Conservation (phyloP, 1,140 invertebrate species). For the Hycleus cichorii region DNA sequence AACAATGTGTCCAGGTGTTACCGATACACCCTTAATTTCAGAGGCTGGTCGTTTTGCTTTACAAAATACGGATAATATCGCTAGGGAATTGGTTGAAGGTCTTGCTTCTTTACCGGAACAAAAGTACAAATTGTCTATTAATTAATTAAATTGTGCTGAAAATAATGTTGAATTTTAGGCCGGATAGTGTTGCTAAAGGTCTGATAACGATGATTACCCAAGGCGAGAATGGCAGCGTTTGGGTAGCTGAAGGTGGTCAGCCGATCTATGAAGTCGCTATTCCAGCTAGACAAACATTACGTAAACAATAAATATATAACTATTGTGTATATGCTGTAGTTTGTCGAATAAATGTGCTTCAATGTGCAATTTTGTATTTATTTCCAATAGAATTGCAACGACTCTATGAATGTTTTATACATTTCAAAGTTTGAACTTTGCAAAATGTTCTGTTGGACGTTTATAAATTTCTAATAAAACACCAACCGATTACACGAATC, state of each 20-base stretch:
- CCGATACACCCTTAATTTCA: slow-evolving; percentile 34
- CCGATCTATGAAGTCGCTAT: slow-evolving; percentile 47
- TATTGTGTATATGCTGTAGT: no score
- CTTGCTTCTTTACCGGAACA: slow-evolving; percentile 32
- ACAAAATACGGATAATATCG: slow-evolving; percentile 41
- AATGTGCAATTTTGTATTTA: no score
- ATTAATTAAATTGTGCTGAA: not conserved
- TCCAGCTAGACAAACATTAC: slow-evolving; percentile 34
- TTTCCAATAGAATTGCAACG: no score
- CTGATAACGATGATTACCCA: slow-evolving; percentile 45
- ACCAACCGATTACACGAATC: no score
- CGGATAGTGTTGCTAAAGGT: slow-evolving; percentile 43
- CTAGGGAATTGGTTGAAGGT: slow-evolving; percentile 37
- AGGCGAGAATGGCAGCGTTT: slow-evolving; percentile 46
- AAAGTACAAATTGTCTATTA: slow-evolving; percentile 15
- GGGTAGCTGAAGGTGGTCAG: slow-evolving; percentile 45
- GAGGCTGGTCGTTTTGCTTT: slow-evolving; percentile 31
- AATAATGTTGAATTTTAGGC: slow-evolving; percentile 32
- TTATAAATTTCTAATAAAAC: no score
- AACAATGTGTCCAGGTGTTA: slow-evolving; percentile 42
- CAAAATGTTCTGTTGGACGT: no score
- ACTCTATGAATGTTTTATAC: no score
- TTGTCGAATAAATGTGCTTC: no score
- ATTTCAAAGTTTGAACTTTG: no score
- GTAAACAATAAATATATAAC: not conserved